Base-by-base conservation (phyloP, 2,888 invertebrate species). In the Hemaris fuciformis region DNA sequence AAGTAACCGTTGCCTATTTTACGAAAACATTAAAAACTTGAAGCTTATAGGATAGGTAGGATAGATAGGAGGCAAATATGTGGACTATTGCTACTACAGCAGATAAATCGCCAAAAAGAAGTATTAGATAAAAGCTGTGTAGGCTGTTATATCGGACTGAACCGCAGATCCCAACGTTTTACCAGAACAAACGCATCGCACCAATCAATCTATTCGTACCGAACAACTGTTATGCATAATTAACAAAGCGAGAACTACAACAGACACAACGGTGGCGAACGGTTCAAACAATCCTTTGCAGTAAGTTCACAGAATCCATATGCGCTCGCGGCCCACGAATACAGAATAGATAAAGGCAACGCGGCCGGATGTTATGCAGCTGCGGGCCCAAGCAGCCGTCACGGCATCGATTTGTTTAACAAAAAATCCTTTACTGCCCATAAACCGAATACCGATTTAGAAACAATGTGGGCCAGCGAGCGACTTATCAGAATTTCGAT, bases 301-400 rank as follows among this genome's bases (percentile, higher is more conserved):
- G 15, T 27, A 48, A 48, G 31, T 31, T 53, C 53, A 53, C 7
- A 31, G 53, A 53, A 53, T 53, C 18, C 31, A 53, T 48, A 25
- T 25, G 25, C 48, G 10, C 25, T 25, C 23, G 60, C 53, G 56
- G 45, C 38, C 38, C 60, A 38, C 48, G 34, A 23, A 53, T 8
- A 60, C 27, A 15, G 23, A 41, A 60, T 53, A 60, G 53, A 25
- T 62, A 46, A 46, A 58, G 59, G 59, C 57, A 62, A 53, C 53
- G n/a, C 57, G 57, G 59, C 85, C 87, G 87, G 87, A 88, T 87
- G 84, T 74, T 69, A 65, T 74, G 84, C 88, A 89, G 88, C 88
- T 89, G 89, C 84, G 80, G 84, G 80, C 81, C 57, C 25, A 15
- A 27, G 27, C n/a, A 53, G 42, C 34, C 61, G 57, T 13, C 57